These are phyloP conservation scores for Chaetura pelagica DNA, from an alignment of 2,113 vertebrate species.

Conservation along the genomic window DNA sequence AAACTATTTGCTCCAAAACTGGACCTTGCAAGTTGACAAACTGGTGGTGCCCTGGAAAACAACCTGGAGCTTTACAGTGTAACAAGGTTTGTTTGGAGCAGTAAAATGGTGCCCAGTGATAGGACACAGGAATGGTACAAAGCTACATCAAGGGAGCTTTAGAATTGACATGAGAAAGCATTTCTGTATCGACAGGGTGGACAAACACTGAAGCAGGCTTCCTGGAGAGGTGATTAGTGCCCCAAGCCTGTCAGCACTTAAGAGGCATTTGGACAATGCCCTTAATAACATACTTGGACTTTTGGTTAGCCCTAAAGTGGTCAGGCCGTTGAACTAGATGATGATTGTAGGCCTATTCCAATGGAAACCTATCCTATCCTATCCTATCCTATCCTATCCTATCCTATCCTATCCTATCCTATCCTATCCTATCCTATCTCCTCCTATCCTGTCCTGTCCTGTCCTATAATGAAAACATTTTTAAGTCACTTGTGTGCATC, in stretches of 20 bases:
- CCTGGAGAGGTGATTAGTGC: neutral
- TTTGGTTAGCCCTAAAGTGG: neutral
- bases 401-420: neutral
- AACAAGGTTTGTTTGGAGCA: neutral
- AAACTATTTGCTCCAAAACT: neutral
- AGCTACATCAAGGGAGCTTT: no score
- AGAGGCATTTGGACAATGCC: neutral
- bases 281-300: neutral
- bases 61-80: neutral
- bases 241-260: neutral
- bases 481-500: neutral
- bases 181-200: neutral
- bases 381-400: neutral
- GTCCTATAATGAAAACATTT: neutral
- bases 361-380: neutral
- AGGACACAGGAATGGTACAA: no score
- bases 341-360: neutral
- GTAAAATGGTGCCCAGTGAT: neutral
- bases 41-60: neutral
- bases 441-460: neutral
- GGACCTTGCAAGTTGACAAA: neutral
- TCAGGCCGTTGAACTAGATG: neutral
- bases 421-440: neutral
- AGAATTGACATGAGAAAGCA: neutral
- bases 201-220: neutral